phyloP scores from a whole-genome alignment of 2,113 vertebrate genomes.

The Herpetotheres cachinnans region DNA sequence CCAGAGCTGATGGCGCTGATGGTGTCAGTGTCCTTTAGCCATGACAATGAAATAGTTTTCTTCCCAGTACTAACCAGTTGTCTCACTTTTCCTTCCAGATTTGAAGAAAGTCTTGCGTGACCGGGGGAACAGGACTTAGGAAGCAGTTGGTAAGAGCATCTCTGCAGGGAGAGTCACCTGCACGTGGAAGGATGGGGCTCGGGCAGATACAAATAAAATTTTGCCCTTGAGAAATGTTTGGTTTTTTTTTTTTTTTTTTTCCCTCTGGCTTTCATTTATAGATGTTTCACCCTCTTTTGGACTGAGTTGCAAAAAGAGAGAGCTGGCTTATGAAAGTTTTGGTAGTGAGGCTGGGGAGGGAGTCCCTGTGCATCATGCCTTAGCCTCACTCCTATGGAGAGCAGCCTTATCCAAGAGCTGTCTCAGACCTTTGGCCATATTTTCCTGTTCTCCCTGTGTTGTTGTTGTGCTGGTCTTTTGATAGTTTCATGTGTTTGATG shows the following conservation, averaged over 20 bases:
- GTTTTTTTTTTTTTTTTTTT: background rate
- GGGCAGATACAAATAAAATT: background rate
- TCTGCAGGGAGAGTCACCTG: background rate
- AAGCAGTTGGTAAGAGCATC: background rate
- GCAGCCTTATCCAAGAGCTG: background rate
- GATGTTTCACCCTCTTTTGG: background rate
- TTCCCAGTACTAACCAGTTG: background rate
- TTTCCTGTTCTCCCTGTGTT: background rate
- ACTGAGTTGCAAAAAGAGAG: background rate
- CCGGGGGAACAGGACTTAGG: background rate
- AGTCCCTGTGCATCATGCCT: background rate
- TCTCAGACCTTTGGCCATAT: background rate
- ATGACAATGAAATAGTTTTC: background rate
- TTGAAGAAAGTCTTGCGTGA: background rate
- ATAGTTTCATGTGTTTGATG: background rate
- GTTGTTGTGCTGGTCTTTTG: background rate
- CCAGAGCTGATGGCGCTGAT: background rate
- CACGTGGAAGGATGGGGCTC: background rate
- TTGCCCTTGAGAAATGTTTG: background rate
- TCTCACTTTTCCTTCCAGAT: background rate
- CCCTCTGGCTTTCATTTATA: background rate
- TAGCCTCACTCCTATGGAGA: background rate
- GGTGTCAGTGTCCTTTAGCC: background rate
- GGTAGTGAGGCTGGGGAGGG: background rate
- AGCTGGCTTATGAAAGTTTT: background rate